These are phyloP conservation scores for Turritopsis rubra DNA, from an alignment of 30 jellyfish, hydroid and myxozoan species.

Conservation along the genomic window DNA sequence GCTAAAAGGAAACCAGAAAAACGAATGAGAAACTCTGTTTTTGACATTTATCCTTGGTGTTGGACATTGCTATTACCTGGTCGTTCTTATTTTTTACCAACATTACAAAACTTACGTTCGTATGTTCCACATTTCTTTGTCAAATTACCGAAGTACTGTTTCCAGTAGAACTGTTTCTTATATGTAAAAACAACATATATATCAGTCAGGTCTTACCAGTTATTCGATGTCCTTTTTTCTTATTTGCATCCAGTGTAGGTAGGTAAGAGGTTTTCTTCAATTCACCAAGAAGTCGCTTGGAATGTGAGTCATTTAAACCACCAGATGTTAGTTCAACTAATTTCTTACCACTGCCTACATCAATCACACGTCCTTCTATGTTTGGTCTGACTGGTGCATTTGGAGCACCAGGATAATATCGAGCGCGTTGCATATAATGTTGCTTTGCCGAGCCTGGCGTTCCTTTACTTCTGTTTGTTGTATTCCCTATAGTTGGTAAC, in stretches of 20 bases:
- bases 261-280: conserved; percentile 45
- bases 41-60: too few relatives aligned
- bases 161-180: too few relatives aligned
- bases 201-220: too few relatives aligned
- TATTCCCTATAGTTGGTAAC: conserved; percentile 27
- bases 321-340: conserved; percentile 93
- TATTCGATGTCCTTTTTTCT: conserved; percentile 53
- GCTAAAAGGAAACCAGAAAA: conserved; percentile 3
- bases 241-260: conserved; percentile 62
- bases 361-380: conserved; percentile 85
- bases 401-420: conserved; percentile 97
- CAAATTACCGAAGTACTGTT: too few relatives aligned
- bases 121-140: too few relatives aligned
- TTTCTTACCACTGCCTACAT: conserved; percentile 83
- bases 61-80: too few relatives aligned
- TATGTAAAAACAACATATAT: too few relatives aligned
- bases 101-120: too few relatives aligned
- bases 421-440: conserved; percentile 76
- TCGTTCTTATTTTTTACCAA: too few relatives aligned
- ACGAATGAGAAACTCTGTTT: too few relatives aligned
- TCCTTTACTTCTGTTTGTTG: background rate
- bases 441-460: conserved; percentile 80
- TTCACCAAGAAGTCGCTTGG: conserved; percentile 37
- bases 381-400: conserved; percentile 55
- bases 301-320: conserved; percentile 44